Evolutionary conservation across 2,888 invertebrate genomes (phyloP).

Genomic region (Heliconius erato): DNA sequence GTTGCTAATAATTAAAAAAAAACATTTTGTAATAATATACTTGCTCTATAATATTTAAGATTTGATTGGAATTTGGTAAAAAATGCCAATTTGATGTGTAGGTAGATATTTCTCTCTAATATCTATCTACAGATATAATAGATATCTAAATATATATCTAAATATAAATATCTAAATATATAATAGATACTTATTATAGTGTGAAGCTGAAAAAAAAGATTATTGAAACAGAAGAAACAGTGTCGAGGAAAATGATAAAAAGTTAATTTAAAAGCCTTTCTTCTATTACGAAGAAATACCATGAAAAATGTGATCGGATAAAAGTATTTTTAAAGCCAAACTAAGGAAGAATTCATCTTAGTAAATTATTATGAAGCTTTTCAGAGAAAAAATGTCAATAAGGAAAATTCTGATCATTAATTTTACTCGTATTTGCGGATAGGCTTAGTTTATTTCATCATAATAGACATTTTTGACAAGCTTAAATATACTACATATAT

Average conservation of each 20-base stretch:
- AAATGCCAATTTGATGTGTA: no score
- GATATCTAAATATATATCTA: no score
- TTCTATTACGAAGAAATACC: background rate
- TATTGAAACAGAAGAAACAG: background rate
- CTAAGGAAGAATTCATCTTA: background rate
- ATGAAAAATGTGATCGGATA: conserved; percentile 3
- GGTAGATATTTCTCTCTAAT: no score
- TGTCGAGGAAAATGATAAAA: background rate
- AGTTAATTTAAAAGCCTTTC: background rate
- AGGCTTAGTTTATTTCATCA: background rate
- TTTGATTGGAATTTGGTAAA: no score
- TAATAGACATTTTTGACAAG: no score
- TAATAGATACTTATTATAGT: no score
- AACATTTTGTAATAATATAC: no score
- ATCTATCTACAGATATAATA: no score
- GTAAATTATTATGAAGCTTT: conserved; percentile 5
- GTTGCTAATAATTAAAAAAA: background rate
- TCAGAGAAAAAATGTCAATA: background rate
- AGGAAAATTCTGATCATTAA: conserved; percentile 3
- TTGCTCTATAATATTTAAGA: no score
- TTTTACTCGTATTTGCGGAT: background rate
- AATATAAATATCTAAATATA: no score
- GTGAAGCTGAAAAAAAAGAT: background rate
- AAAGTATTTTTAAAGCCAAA: background rate
- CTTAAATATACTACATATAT: no score